Conservation (phyloP, 2,797 vertebrate genomes). For the Alouatta caraya region DNA sequence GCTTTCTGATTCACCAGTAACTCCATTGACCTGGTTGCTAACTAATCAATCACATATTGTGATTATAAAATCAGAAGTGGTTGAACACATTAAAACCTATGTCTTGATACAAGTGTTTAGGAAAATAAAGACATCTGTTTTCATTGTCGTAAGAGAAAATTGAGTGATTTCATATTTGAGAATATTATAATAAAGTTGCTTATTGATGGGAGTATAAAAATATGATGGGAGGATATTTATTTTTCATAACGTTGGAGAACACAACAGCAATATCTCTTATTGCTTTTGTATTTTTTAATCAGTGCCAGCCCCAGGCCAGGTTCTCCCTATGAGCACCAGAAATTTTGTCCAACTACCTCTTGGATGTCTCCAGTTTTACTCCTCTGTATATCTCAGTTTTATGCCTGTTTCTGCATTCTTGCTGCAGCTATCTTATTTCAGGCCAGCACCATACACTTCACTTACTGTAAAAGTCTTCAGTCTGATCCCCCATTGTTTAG, state of each 20-base stretch:
- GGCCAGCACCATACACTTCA: neutral
- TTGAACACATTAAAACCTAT: neutral
- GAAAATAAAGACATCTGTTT: neutral
- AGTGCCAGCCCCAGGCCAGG: fast-evolving
- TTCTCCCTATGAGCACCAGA: neutral
- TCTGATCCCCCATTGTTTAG: neutral
- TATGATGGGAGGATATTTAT: neutral
- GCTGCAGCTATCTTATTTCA: neutral
- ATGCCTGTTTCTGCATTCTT: neutral
- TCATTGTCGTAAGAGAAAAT: neutral
- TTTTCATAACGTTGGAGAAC: fast-evolving
- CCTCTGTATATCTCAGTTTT: neutral
- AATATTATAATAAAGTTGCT: neutral
- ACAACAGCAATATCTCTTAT: no score
- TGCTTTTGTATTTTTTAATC: neutral
- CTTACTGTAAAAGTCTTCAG: neutral
- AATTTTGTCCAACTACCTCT: neutral
- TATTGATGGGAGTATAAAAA: neutral
- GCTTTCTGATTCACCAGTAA: neutral
- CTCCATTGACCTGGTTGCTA: neutral
- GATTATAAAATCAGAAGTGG: neutral
- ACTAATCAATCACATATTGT: neutral
- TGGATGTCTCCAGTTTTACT: neutral
- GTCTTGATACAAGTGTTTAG: neutral
- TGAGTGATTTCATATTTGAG: neutral